Evolutionary conservation across 2,888 invertebrate genomes (phyloP), one percentile per base, ranked within the genome.

Genomic region (Tipula lateralis): DNA sequence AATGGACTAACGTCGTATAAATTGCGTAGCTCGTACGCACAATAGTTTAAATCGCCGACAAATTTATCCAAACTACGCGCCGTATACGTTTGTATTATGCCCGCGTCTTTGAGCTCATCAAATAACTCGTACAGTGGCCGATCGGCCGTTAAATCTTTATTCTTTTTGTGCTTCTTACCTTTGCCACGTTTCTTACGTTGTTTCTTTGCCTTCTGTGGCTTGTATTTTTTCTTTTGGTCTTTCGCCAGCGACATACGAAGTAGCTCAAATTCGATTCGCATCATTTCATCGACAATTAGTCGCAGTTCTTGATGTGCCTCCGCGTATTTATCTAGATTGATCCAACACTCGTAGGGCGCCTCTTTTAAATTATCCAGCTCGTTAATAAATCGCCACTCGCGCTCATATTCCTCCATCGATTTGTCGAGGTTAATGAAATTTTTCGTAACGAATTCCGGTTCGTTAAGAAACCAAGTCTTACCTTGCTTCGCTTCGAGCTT

Each of bases 31-130:
- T 92, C 91, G 86, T 89, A 91, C 81, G 92, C 92, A 82, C 91
- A 88, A 87, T 92, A 92, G 85, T 92, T 92, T 80, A 92, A 92
- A 86, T 95, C 95, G 0, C 95, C 95, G 84, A 92, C 90, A 88
- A 93, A 94, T 84, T 94, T 93, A 0, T 91, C 90, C 85, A 96
- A 88, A 0, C 89, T 89, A 0, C 90, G 90, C 84, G 89, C 90
- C 0, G 92, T 92, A 87, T 93, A 93, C 13, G 91, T 90, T 85
- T 90, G 91, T 85, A 96, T 93, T 85, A 96, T 92, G 6, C 88
- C 88, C 7, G 85, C 86, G 29, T 87, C 87, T 85, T 87, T 85
- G 29, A 96, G 90, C 88, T 95, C 95, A 87, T 94, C 91, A 87
- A 93, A 95, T 24, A 95, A 88, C 6, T 94, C 93, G 86, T 93